These are phyloP conservation scores for Nipponia nippon DNA, from an alignment of 2,113 vertebrate species.

Conservation along the genomic window DNA sequence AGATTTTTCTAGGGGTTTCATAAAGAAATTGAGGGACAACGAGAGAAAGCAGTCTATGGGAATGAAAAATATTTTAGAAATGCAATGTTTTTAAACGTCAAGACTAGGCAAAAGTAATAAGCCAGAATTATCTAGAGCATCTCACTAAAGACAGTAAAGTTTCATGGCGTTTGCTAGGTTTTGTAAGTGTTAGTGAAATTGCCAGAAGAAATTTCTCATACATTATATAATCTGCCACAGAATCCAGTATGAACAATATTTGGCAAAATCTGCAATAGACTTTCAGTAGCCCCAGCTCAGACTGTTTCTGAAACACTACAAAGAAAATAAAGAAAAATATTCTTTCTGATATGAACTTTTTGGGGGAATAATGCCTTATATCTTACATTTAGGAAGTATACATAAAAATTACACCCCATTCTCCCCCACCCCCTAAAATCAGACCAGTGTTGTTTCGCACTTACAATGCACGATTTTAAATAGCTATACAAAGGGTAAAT, in stretches of 20 bases:
- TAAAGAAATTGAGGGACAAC: not conserved
- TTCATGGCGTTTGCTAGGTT: not conserved
- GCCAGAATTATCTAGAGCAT: not conserved
- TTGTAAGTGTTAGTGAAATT: not conserved
- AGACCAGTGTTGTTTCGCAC: not conserved
- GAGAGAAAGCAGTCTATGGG: not conserved
- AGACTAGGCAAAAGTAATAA: not conserved
- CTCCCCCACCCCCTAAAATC: not conserved
- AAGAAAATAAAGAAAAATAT: not conserved
- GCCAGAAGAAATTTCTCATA: not conserved
- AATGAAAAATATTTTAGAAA: not conserved
- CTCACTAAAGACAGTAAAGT: not conserved
- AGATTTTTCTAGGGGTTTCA: not conserved
- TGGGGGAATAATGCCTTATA: not conserved
- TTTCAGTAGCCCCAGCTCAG: not conserved
- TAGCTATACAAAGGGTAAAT: not conserved
- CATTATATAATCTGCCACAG: not conserved
- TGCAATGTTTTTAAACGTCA: not conserved
- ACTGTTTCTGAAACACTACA: not conserved
- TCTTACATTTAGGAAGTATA: not conserved
- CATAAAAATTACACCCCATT: not conserved
- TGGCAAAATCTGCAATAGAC: not conserved
- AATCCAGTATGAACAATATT: not conserved
- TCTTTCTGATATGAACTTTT: not conserved
- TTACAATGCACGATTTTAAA: not conserved